phyloP scores from a whole-genome alignment of 1,140 invertebrate species.

The Mamestra configurata region DNA sequence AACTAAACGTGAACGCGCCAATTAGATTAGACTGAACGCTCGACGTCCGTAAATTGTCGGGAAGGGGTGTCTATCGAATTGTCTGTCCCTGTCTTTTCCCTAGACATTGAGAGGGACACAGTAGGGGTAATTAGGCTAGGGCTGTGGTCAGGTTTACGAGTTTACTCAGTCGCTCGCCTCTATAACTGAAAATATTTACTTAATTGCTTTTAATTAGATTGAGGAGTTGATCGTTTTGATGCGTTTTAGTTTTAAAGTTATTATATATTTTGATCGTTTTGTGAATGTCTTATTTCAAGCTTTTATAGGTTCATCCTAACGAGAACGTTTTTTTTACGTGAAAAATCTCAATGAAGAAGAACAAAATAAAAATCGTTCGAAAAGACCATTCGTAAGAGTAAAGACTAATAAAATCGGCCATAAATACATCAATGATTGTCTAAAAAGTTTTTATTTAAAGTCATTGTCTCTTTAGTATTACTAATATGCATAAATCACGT shows the following conservation, averaged over 20 bases:
- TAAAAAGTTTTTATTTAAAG: slow-evolving; percentile 35
- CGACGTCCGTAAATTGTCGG: slow-evolving; percentile 79
- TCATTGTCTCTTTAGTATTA: slow-evolving; percentile 21
- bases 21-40: slow-evolving; percentile 81
- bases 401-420: slow-evolving; percentile 6
- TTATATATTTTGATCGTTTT: not conserved
- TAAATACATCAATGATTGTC: slow-evolving; percentile 41
- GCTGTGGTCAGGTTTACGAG: slow-evolving; percentile 72
- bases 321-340: too few relatives aligned
- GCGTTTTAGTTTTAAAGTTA: not conserved
- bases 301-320: too few relatives aligned
- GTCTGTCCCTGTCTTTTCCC: slow-evolving; percentile 64
- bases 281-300: too few relatives aligned
- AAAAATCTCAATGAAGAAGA: not conserved
- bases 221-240: not conserved
- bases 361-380: not conserved
- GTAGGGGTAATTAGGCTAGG: slow-evolving; percentile 66
- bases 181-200: slow-evolving; percentile 51
- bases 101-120: slow-evolving; percentile 64
- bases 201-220: slow-evolving; percentile 43
- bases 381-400: not conserved
- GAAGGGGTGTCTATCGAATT: slow-evolving; percentile 70
- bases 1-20: slow-evolving; percentile 78
- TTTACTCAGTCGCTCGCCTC: slow-evolving; percentile 52
- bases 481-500: slow-evolving; percentile 35